phyloP scores from a whole-genome alignment of 1,140 invertebrate genomes.

The Danaus plexippus region DNA sequence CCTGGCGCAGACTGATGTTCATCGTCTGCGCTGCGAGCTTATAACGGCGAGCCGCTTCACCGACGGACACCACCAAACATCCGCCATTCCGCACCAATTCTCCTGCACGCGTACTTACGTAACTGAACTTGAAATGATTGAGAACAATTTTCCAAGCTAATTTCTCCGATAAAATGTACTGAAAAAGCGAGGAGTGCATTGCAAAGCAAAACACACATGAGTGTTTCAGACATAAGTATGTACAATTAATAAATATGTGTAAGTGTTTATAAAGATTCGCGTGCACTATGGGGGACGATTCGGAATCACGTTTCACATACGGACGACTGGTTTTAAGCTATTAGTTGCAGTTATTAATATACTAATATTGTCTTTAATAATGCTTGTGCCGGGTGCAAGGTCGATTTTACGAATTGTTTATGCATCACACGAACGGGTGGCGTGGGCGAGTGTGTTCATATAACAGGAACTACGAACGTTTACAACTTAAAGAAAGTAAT shows the following conservation, averaged over 20 bases:
- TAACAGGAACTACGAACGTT: constrained; percentile 43
- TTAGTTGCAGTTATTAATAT: constrained; percentile 21
- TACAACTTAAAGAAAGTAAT: constrained; percentile 56
- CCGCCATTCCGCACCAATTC: constrained; percentile 73
- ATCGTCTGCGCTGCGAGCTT: constrained; percentile 56
- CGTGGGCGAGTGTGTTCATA: constrained; percentile 34
- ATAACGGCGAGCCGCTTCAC: constrained; percentile 63
- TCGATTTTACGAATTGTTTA: constrained; percentile 16
- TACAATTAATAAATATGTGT: constrained; percentile 41
- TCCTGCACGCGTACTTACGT: constrained; percentile 69
- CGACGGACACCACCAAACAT: constrained; percentile 65
- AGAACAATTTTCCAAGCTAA: constrained; percentile 70
- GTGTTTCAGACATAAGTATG: constrained; percentile 33
- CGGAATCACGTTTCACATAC: constrained; percentile 51
- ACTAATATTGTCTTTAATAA: constrained; percentile 36
- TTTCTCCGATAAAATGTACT: constrained; percentile 71
- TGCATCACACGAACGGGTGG: constrained; percentile 21
- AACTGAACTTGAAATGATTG: constrained; percentile 72
- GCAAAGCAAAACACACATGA: constrained; percentile 14
- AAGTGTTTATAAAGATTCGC: constrained; percentile 43
- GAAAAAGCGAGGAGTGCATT: constrained; percentile 60
- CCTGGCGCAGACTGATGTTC: constrained; percentile 60
- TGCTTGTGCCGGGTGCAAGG: constrained; percentile 34
- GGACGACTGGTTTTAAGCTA: constrained; percentile 39
- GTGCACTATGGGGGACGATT: constrained; percentile 38